A percentile compares a stretch with the other conserved stretches of the same genome.
phyloP scores from a whole-genome alignment of 2,113 vertebrate genomes.

The Thamnaconus septentrionalis region DNA sequence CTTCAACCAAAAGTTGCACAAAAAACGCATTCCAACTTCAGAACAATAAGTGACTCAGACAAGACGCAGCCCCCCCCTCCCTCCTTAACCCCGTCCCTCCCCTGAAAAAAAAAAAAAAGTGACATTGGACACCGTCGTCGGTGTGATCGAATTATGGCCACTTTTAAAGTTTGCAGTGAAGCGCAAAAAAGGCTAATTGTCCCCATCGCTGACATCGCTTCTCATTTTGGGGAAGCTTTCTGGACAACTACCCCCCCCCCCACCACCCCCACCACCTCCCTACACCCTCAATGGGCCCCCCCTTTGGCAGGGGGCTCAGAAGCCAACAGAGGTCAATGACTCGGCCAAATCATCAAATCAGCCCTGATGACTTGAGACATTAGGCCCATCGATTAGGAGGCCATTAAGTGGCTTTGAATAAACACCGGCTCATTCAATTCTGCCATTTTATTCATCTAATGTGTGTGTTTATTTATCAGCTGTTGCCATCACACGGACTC shows the following conservation, averaged over 20 bases:
- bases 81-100: no score
- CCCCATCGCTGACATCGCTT: conserved; percentile 72
- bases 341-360: conserved; percentile 74
- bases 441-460: neutral
- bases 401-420: conserved; percentile 71
- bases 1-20: neutral
- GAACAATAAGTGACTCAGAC: conserved; percentile 33
- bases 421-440: conserved; percentile 47
- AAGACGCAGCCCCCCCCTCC: conserved; percentile 25
- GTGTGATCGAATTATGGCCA: conserved; percentile 63
- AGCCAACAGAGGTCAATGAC: conserved; percentile 74
- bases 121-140: conserved; percentile 59
- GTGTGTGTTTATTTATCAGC: neutral
- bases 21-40: neutral
- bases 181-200: conserved; percentile 80
- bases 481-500: no score
- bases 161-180: conserved; percentile 72
- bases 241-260: neutral
- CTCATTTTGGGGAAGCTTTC: conserved; percentile 51
- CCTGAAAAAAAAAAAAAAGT: conserved; percentile 13
- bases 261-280: conserved; percentile 12
- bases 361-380: conserved; percentile 75
- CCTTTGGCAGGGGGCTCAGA: conserved; percentile 57
- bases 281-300: conserved; percentile 43
- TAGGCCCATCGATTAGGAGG: conserved; percentile 78